These are phyloP conservation scores for Fulmarus glacialis DNA, from an alignment of 2,113 vertebrate genomes.

Conservation along the genomic window DNA sequence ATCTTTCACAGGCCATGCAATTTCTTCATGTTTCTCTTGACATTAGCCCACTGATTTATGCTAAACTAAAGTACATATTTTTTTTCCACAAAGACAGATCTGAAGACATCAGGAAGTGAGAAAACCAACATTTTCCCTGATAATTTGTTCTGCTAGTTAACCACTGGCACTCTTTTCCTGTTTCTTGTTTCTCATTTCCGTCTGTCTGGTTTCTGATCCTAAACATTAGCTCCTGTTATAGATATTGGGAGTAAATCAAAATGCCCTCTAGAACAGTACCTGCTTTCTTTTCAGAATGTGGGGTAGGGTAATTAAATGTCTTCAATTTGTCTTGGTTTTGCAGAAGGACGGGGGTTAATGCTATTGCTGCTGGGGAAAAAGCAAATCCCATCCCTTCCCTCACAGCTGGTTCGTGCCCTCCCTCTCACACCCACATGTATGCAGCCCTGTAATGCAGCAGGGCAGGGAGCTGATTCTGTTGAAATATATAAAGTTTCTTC, in stretches of 20 bases:
- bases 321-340: not conserved
- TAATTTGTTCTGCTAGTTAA: slow-evolving; percentile 12
- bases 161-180: not conserved
- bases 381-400: not conserved
- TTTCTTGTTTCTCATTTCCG: not conserved
- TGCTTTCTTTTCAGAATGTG: not conserved
- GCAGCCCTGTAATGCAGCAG: not conserved
- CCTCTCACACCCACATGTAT: not conserved
- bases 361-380: not conserved
- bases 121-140: not conserved
- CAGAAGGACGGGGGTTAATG: not conserved
- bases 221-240: not conserved
- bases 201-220: not conserved
- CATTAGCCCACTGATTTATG: not conserved
- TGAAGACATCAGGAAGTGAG: slow-evolving; percentile 25
- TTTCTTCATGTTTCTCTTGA: not conserved
- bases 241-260: not conserved
- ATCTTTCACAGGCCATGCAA: not conserved
- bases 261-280: not conserved
- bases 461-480: not conserved
- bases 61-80: not conserved
- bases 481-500: not conserved
- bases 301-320: not conserved
- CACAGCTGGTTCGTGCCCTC: not conserved
- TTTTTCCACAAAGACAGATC: not conserved